phyloP scores from a whole-genome alignment of 2,888 invertebrate genomes.

The Encarsia formosa region DNA sequence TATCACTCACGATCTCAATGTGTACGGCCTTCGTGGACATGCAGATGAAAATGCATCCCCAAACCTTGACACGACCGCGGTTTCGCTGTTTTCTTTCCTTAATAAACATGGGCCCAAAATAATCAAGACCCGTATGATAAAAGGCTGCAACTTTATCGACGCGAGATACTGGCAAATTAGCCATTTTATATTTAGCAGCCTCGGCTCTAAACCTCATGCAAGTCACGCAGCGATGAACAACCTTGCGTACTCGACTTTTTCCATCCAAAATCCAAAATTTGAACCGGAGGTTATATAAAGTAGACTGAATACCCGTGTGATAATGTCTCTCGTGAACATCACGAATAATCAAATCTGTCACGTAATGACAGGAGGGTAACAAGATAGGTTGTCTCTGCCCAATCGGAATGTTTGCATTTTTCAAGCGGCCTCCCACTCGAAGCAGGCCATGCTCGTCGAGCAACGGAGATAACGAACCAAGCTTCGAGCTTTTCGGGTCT shows the following conservation, averaged over 20 bases:
- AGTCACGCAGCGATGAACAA: conserved; percentile 9
- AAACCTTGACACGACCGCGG: conserved; percentile 10
- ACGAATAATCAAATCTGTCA: conserved; percentile 31
- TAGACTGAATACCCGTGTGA: conserved; percentile 32
- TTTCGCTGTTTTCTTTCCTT: conserved; percentile 20
- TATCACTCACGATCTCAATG: conserved; percentile 18
- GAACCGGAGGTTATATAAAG: conserved; percentile 13
- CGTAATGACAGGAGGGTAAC: conserved; percentile 28
- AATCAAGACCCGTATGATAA: conserved; percentile 16
- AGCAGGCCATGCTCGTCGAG: conserved; percentile 25
- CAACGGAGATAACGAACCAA: conserved; percentile 18
- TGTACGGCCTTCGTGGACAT: conserved; percentile 22
- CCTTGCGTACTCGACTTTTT: conserved; percentile 6
- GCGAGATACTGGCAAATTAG: conserved; percentile 5
- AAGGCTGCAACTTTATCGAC: conserved; percentile 9
- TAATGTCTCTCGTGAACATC: conserved; percentile 24
- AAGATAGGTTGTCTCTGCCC: conserved; percentile 32
- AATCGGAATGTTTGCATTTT: conserved; percentile 26
- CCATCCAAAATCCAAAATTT: conserved; percentile 21
- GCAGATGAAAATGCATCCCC: conserved; percentile 12
- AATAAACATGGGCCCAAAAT: conserved; percentile 17
- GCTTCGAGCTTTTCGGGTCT: not conserved
- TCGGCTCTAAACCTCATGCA: conserved; percentile 14
- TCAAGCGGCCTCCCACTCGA: conserved; percentile 34
- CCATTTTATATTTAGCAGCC: conserved; percentile 17